phyloP scores from a whole-genome alignment of 2,113 vertebrate species.

The Campylomormyrus numenius region DNA sequence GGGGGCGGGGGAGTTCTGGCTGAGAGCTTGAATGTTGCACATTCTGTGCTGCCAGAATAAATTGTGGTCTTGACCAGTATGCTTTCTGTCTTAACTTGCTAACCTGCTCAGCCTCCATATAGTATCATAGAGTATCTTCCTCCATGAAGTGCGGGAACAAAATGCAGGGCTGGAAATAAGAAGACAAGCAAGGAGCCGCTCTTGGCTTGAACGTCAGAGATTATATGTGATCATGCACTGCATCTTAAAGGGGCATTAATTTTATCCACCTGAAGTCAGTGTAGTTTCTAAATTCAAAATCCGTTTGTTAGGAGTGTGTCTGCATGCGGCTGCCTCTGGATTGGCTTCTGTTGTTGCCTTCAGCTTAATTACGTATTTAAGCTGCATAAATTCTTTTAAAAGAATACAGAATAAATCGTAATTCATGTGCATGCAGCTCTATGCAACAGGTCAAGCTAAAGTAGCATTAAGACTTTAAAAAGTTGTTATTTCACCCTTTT shows the following conservation, averaged over 20 bases:
- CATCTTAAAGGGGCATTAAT: slow-evolving; percentile 20
- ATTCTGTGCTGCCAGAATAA: slow-evolving; percentile 8
- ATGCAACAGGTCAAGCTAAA: slow-evolving; percentile 65
- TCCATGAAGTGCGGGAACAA: not conserved
- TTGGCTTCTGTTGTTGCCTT: not conserved
- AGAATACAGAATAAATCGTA: not conserved
- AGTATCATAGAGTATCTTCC: not conserved
- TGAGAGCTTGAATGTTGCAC: not conserved
- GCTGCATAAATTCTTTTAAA: slow-evolving; percentile 15
- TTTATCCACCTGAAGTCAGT: slow-evolving; percentile 22
- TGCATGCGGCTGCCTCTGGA: not conserved
- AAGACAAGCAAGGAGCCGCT: not conserved
- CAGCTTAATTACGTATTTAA: slow-evolving; percentile 8
- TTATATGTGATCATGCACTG: not conserved
- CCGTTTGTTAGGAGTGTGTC: not conserved
- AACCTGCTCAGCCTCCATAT: not conserved
- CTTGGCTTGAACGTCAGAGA: slow-evolving; percentile 4
- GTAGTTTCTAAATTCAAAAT: not conserved
- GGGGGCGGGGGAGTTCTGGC: not conserved
- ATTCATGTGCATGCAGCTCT: slow-evolving; percentile 48
- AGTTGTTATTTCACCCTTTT: slow-evolving; percentile 63
- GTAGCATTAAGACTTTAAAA: slow-evolving; percentile 37
- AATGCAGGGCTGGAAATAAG: not conserved
- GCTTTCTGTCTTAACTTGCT: not conserved
- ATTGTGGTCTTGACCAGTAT: slow-evolving; percentile 1